Base-by-base conservation (phyloP, 2,888 invertebrate genomes). In the Eupithecia subfuscata region DNA sequence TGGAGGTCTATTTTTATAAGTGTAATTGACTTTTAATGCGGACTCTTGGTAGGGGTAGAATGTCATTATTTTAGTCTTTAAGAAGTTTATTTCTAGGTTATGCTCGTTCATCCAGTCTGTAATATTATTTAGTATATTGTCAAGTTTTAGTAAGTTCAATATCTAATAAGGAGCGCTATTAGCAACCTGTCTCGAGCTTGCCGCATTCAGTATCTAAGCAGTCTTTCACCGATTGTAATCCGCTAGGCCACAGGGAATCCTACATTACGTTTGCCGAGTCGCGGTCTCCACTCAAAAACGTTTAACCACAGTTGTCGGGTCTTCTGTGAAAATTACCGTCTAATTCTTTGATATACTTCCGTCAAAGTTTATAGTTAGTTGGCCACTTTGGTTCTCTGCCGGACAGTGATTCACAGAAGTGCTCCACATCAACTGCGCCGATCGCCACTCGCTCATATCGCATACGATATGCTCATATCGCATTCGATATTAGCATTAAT, bases 401-500 rank as follows among this genome's bases (percentile, higher is more conserved):
- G 22, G 11, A 56, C 60, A 64, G 18, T 30, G 30, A 34, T 34
- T 7, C 63, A 63, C 16, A 63, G 5, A 63, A 63, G 22, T 34
- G 34, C 69, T 75, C 60, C 63, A 22, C 64, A 71, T 71, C 65
- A 37, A 70, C 48, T 63, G 69, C 22, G 5, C 48, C 69, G 73
- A 75, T 70, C 34, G 40, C 73, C 73, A 67, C 63, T 25, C 60
- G 25, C 12, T 72, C 69, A 71, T 73, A 65, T 70, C 67, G 34
- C 25, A 74, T 67, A 37, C 70, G 48, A 65, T 70, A 75, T 77
- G 60, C 60, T 75, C 71, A 75, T 73, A 65, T 70, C 70, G 34
- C n/a, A 69, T 67, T 67, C 70, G 48, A 65, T 70, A 75, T 77
- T 77, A 77, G 70, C 72, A 75, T 75, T 77, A 75, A 77, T 77